phyloP scores from a whole-genome alignment of 2,797 vertebrate genomes.

The Synaphobranchus kaupii region DNA sequence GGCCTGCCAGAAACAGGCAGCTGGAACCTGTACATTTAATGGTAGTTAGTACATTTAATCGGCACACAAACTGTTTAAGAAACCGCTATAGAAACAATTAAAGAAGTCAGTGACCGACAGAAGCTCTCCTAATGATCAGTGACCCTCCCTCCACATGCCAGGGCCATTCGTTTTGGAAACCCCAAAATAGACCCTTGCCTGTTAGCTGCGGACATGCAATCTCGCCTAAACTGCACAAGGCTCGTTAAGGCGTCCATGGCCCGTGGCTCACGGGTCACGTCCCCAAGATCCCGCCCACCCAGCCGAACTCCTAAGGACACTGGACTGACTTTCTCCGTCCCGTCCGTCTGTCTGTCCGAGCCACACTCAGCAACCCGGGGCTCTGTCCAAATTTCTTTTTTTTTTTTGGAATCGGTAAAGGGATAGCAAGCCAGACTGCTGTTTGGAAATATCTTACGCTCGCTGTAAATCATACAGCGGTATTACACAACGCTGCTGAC shows the following conservation, averaged over 20 bases:
- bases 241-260: background rate
- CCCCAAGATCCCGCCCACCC: background rate
- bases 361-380: conserved; percentile 50
- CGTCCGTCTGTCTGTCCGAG: background rate
- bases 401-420: conserved; percentile 1
- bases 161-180: background rate
- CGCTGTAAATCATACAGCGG: conserved; percentile 47
- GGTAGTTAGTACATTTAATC: background rate
- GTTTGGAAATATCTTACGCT: conserved; percentile 57
- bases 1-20: background rate
- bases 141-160: background rate
- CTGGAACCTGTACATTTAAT: background rate
- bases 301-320: conserved; percentile 19
- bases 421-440: conserved; percentile 7
- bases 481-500: conserved; percentile 57
- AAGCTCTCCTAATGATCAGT: background rate
- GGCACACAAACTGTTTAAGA: background rate
- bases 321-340: background rate
- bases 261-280: background rate
- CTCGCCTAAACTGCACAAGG: background rate
- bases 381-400: conserved; percentile 43
- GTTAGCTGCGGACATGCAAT: background rate
- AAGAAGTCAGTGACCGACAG: background rate
- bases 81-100: background rate
- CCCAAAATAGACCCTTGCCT: background rate